A percentile compares a stretch with the other conserved stretches of the same genome.
These are phyloP conservation scores for Dysdera silvatica DNA, from an alignment of 1,140 invertebrate genomes.

Conservation along the genomic window DNA sequence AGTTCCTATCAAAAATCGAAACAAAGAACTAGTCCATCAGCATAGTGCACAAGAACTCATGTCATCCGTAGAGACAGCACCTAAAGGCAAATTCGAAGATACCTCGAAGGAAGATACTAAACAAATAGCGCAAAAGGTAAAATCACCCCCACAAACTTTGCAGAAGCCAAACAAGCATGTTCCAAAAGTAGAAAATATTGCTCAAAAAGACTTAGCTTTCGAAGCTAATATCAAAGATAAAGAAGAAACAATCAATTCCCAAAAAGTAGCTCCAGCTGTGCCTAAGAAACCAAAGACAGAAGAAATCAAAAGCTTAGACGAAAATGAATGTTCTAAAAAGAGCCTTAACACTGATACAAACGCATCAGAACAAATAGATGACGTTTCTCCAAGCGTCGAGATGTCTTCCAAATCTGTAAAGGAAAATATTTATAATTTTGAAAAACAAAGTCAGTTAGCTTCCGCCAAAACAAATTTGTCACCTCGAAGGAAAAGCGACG, in stretches of 20 bases:
- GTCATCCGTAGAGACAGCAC: too few species aligned
- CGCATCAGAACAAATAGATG: conserved; percentile 6
- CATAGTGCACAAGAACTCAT: conserved; percentile 23
- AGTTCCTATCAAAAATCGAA: conserved; percentile 4
- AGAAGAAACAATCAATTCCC: not conserved
- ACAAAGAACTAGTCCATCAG: conserved; percentile 24
- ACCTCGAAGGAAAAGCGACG: conserved; percentile 21
- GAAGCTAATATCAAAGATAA: conserved; percentile 8
- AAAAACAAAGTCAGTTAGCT: conserved; percentile 15
- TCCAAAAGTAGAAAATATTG: not conserved
- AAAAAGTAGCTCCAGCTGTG: conserved; percentile 20
- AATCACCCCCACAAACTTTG: conserved; percentile 20
- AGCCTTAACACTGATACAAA: conserved; percentile 7
- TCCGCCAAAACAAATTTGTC: conserved; percentile 11
- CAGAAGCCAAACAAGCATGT: not conserved
- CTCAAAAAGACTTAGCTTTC: too few species aligned
- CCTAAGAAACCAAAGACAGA: conserved; percentile 19
- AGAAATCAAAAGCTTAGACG: not conserved
- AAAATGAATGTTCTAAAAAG: not conserved
- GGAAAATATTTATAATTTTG: conserved; percentile 27
- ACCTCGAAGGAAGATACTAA: not conserved
- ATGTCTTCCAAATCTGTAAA: conserved; percentile 18
- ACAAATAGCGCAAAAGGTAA: conserved; percentile 2
- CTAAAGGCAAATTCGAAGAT: conserved; percentile 19
- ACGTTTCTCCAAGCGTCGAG: conserved; percentile 16